Percentiles rank a stretch among this genome's conserved stretches.
Evolutionary conservation across 2,888 invertebrate species (phyloP).

Genomic region (Plebejus melissa): DNA sequence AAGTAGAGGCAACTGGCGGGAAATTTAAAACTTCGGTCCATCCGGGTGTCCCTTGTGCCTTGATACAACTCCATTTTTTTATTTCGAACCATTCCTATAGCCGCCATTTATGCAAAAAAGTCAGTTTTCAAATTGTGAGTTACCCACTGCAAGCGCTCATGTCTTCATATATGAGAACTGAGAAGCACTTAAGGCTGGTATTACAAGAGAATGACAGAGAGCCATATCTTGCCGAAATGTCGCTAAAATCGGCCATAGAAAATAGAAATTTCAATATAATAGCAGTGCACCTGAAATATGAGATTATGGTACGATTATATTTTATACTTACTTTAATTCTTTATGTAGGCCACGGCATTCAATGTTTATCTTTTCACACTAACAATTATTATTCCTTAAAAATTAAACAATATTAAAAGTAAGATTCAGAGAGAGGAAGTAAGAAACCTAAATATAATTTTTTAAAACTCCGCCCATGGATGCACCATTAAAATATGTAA

Average conservation of each 20-base stretch:
- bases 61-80: too few relatives aligned
- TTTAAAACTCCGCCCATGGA: background rate
- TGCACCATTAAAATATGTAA: conserved; percentile 10
- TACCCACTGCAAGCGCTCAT: too few relatives aligned
- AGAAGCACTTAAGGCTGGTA: conserved; percentile 25
- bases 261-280: conserved; percentile 1
- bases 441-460: background rate
- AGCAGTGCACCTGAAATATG: background rate
- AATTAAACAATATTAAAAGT: background rate
- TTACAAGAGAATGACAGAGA: conserved; percentile 21
- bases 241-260: conserved; percentile 4
- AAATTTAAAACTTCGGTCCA: too few relatives aligned
- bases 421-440: background rate
- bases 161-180: conserved; percentile 27
- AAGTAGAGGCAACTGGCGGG: too few relatives aligned
- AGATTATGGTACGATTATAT: background rate
- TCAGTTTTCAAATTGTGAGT: too few relatives aligned
- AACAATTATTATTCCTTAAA: too few relatives aligned
- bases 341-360: background rate
- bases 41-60: too few relatives aligned
- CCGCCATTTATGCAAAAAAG: too few relatives aligned
- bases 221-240: background rate
- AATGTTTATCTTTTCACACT: background rate
- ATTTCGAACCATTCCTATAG: too few relatives aligned
- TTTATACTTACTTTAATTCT: background rate